Evolutionary conservation across 2,113 vertebrate species (phyloP).

Genomic region (Thunnus thynnus): DNA sequence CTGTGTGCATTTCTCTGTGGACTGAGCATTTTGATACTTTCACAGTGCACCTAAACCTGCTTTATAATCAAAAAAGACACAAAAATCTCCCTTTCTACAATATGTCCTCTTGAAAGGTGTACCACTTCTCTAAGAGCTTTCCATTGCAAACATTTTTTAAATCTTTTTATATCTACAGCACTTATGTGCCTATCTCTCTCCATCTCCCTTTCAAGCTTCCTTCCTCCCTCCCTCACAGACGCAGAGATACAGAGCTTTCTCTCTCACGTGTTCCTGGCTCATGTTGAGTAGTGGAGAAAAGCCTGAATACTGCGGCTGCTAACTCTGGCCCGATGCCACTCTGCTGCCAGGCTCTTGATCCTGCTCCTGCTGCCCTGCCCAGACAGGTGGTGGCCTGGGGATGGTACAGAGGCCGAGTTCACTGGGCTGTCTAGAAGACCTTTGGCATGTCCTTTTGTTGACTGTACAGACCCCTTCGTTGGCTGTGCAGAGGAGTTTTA

Average conservation of each 20-base stretch:
- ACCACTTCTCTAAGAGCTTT: conserved; percentile 48
- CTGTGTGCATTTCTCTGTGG: no score
- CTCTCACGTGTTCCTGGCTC: conserved; percentile 55
- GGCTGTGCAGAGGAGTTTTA: conserved; percentile 37
- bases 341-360: conserved; percentile 39
- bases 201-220: conserved; percentile 26
- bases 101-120: conserved; percentile 5
- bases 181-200: conserved; percentile 50
- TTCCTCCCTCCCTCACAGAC: conserved; percentile 12
- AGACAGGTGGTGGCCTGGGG: conserved; percentile 32
- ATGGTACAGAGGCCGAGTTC: conserved; percentile 22
- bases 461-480: conserved; percentile 19
- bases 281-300: conserved; percentile 39
- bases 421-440: conserved; percentile 61
- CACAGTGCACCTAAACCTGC: no score
- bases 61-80: no score
- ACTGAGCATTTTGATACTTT: no score
- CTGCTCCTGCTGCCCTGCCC: conserved; percentile 24
- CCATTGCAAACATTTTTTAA: conserved; percentile 37
- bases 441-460: conserved; percentile 59
- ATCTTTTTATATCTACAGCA: conserved; percentile 18
- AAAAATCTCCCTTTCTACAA: no score
- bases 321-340: conserved; percentile 42
- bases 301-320: conserved; percentile 47
- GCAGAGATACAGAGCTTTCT: conserved; percentile 26